These are phyloP conservation scores for Empidonax alnorum DNA, from an alignment of 2,113 vertebrate species.

Conservation along the genomic window DNA sequence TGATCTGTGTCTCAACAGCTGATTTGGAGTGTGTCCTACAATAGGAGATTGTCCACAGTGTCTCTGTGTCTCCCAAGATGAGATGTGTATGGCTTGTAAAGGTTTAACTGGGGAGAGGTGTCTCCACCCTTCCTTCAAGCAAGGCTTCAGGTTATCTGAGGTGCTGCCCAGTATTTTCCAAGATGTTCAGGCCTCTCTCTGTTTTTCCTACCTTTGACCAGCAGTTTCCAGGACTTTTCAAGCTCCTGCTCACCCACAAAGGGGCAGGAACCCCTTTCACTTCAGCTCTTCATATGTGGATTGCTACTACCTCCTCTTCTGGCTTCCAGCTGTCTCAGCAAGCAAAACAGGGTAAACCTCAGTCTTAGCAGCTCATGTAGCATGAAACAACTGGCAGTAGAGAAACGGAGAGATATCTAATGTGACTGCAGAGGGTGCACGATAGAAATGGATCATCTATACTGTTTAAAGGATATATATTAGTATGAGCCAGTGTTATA, in stretches of 20 bases:
- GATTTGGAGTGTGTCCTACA: neutral
- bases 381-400: neutral
- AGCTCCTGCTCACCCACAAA: neutral
- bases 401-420: neutral
- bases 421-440: neutral
- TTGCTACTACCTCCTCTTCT: neutral
- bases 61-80: neutral
- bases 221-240: neutral
- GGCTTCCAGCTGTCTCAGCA: neutral
- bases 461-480: neutral
- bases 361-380: neutral
- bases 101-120: neutral
- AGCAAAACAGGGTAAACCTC: neutral
- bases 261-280: neutral
- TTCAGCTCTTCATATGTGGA: neutral
- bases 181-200: neutral
- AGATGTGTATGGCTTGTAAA: neutral
- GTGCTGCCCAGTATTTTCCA: neutral
- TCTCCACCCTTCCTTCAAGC: neutral
- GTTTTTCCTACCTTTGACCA: neutral
- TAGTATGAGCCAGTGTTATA: neutral
- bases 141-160: neutral
- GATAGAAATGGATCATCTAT: rapidly evolving
- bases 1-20: neutral
- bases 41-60: neutral